Evolutionary conservation across 2,888 invertebrate genomes (phyloP).

Genomic region (Lampropteryx suffumata): DNA sequence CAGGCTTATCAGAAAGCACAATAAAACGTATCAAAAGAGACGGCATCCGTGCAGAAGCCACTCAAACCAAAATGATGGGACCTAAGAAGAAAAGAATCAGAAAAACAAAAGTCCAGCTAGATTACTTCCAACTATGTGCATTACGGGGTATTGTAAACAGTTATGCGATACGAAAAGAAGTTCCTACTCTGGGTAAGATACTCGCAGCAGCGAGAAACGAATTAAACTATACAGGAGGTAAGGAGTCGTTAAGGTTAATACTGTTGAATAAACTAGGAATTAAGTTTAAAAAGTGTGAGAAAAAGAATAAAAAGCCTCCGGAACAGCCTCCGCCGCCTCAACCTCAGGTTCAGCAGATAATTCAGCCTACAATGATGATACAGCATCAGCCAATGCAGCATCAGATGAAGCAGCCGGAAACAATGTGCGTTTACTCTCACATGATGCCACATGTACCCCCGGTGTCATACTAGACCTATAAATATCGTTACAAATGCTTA

Average conservation of each 20-base stretch:
- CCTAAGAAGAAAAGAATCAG: slow-evolving; percentile 73
- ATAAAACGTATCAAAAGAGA: slow-evolving; percentile 74
- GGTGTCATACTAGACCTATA: slow-evolving; percentile 58
- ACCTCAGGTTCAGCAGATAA: slow-evolving; percentile 42
- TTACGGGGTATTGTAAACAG: slow-evolving; percentile 71
- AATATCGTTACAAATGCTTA: neutral
- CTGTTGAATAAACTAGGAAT: slow-evolving; percentile 73
- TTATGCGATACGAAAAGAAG: slow-evolving; percentile 69
- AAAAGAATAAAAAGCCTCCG: slow-evolving; percentile 70
- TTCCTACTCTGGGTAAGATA: slow-evolving; percentile 74
- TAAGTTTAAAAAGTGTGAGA: slow-evolving; percentile 77
- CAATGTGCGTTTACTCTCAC: slow-evolving; percentile 68
- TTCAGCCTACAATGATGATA: slow-evolving; percentile 37
- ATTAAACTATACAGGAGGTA: slow-evolving; percentile 69
- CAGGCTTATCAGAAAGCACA: slow-evolving; percentile 72
- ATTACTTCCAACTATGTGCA: slow-evolving; percentile 73
- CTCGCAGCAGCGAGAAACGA: slow-evolving; percentile 69
- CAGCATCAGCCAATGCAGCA: slow-evolving; percentile 48
- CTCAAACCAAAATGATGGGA: slow-evolving; percentile 72
- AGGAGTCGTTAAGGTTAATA: slow-evolving; percentile 71
- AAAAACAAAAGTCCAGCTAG: slow-evolving; percentile 73
- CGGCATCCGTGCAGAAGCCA: slow-evolving; percentile 69
- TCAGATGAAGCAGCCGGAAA: slow-evolving; percentile 61
- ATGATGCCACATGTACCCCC: slow-evolving; percentile 75
- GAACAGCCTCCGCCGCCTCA: slow-evolving; percentile 48